Conservation (phyloP, 2,113 vertebrate genomes). For the Ochotona curzoniae region DNA sequence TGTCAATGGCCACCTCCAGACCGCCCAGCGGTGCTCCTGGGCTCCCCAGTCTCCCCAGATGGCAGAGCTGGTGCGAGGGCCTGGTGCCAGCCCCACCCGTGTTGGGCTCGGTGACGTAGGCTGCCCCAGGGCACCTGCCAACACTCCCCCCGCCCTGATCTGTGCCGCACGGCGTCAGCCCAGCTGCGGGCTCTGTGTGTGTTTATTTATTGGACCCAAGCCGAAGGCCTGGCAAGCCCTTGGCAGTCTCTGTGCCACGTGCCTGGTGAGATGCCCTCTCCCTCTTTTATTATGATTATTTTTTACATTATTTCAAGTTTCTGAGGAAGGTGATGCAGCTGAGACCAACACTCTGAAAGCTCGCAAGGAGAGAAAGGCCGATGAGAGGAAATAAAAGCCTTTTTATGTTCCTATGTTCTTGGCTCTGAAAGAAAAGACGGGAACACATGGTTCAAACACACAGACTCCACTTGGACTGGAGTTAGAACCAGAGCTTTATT, state of each 20-base stretch:
- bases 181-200: no score
- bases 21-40: accelerated
- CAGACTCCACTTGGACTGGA: neutral
- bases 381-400: conserved; percentile 66
- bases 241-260: conserved; percentile 46
- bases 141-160: no score
- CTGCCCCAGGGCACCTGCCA: neutral
- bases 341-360: conserved; percentile 42
- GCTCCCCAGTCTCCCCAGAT: neutral
- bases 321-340: neutral
- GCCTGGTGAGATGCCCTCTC: conserved; percentile 68
- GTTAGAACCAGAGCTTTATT: conserved; percentile 91
- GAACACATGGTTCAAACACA: neutral
- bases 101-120: neutral
- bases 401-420: conserved; percentile 7
- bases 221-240: neutral
- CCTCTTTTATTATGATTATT: conserved; percentile 72
- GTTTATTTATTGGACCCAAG: conserved; percentile 82
- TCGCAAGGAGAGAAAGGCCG: neutral
- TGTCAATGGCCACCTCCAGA: neutral
- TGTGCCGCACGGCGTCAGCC: no score
- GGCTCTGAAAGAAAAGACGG: neutral
- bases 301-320: conserved; percentile 73
- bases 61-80: neutral
- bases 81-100: neutral